A percentile compares a stretch with the other conserved stretches of the same genome.
Conservation (phyloP, 2,888 invertebrate genomes). For the Matsumyia berberina region DNA sequence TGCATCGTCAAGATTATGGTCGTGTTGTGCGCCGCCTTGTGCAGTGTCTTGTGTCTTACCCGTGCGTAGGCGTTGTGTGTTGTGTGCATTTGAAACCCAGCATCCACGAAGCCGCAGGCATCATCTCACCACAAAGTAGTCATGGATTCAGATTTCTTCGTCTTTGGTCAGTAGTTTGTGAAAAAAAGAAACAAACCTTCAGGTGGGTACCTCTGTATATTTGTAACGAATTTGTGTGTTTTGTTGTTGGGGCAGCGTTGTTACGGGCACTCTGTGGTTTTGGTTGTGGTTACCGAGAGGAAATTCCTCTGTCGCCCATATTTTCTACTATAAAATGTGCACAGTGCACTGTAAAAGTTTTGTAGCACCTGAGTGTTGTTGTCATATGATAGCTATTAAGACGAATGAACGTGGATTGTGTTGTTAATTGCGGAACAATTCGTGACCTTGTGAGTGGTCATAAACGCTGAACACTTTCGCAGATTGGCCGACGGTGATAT, state of each 20-base stretch:
- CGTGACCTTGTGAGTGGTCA: constrained; percentile 10
- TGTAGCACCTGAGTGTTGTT: constrained; percentile 4
- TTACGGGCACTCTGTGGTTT: neutral
- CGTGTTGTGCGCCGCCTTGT: constrained; percentile 14
- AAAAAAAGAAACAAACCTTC: constrained; percentile 29
- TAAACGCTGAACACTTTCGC: constrained; percentile 8
- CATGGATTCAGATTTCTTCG: constrained; percentile 58
- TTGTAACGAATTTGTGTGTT: constrained; percentile 23
- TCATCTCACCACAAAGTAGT: constrained; percentile 26
- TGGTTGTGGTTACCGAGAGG: constrained; percentile 21
- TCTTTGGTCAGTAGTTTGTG: constrained; percentile 40
- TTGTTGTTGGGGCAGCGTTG: neutral
- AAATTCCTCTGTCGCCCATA: constrained; percentile 63
- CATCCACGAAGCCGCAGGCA: constrained; percentile 47
- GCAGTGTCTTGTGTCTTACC: constrained; percentile 23
- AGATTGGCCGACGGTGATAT: neutral
- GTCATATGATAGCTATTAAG: constrained; percentile 3
- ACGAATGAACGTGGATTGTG: neutral
- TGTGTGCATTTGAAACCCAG: constrained; percentile 55
- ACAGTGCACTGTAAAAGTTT: constrained; percentile 29
- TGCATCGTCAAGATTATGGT: constrained; percentile 37
- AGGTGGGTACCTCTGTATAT: constrained; percentile 30
- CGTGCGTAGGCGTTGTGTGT: constrained; percentile 60
- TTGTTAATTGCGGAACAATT: constrained; percentile 27
- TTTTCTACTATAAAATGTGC: neutral